phyloP scores from a whole-genome alignment of 2,113 vertebrate genomes.

The Turdus rufiventris region DNA sequence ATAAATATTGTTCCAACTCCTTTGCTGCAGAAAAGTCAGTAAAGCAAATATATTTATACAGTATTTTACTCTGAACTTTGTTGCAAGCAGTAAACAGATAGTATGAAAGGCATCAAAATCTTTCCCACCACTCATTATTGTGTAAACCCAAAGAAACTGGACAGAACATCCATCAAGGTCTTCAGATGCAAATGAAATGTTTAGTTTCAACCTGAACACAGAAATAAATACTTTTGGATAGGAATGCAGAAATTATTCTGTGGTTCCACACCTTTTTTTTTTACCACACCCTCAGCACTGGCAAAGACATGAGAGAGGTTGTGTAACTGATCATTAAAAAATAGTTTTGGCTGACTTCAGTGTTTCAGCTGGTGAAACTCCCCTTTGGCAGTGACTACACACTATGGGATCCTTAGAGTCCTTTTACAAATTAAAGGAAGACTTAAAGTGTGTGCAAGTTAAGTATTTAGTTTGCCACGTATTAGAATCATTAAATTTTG shows the following conservation, averaged over 20 bases:
- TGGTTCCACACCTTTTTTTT: conserved; percentile 2
- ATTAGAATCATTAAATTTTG: neutral
- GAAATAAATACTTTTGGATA: neutral
- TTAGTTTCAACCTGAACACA: neutral
- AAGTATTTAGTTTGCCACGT: neutral
- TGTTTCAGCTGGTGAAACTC: conserved; percentile 2
- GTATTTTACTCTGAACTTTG: neutral
- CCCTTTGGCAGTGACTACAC: neutral
- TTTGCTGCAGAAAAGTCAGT: neutral
- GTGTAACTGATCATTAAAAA: conserved; percentile 38
- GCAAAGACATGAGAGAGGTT: conserved; percentile 14
- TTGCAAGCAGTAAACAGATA: neutral
- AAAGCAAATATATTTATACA: neutral
- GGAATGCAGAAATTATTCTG: conserved; percentile 21
- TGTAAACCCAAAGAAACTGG: neutral
- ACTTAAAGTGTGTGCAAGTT: neutral
- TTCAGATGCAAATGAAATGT: neutral
- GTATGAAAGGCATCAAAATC: neutral
- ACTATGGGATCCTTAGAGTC: neutral
- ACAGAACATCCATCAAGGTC: neutral
- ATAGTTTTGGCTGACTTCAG: conserved; percentile 6
- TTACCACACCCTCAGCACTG: conserved; percentile 52
- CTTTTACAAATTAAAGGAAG: neutral
- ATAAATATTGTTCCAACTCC: neutral
- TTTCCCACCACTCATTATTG: neutral